Base-by-base conservation (phyloP, 2,888 invertebrate genomes). In the Corythucha ciliata region DNA sequence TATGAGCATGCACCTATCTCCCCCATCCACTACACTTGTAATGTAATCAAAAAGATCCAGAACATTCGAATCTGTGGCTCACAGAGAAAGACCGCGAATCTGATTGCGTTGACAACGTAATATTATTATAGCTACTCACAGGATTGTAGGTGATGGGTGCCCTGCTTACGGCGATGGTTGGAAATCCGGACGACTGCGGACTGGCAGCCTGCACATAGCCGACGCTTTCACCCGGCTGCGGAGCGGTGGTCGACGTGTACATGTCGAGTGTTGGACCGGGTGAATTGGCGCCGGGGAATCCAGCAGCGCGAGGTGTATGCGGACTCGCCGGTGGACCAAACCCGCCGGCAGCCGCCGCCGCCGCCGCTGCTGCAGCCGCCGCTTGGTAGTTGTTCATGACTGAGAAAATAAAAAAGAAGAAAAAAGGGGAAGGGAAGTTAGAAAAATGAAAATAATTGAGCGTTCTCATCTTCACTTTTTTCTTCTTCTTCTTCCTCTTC, bases 341-440 rank as follows among this genome's bases (percentile, higher is more conserved):
- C 52, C 82, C 83, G 63, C 82, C 81, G 25, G 64, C 64, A 44
- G 58, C 81, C 80, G 60, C 57, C 10, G 55, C 57, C 29, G 57
- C 57, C 16, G 57, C 57, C n/a, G 85, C 86, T 61, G 79, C 79
- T 59, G 77, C 77, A 59, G 81, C 81, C 61, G 79, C 78, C 52
- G 87, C 86, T 68, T 87, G 87, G 73, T 92, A 92, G 78, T 90
- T 92, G 78, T 89, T 90, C 87, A 93, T 91, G 74, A 93, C 92
- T 89, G 83, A 63, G 36, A 33, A 36, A 36, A 36, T 36, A 20
- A 21, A 21, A 40, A 21, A 20, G 41, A 24, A 20, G 18, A 40
- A 40, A 40, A 40, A 2, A 8, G 25, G 22, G 12, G 14, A 40
- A 18, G 24, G 24, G 7, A 26, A 42, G 25, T 20, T 18, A 18